A percentile compares a stretch with the other conserved stretches of the same genome.
These are phyloP conservation scores for Tenthredo livida DNA, from an alignment of 2,888 invertebrate genomes.

Conservation along the genomic window DNA sequence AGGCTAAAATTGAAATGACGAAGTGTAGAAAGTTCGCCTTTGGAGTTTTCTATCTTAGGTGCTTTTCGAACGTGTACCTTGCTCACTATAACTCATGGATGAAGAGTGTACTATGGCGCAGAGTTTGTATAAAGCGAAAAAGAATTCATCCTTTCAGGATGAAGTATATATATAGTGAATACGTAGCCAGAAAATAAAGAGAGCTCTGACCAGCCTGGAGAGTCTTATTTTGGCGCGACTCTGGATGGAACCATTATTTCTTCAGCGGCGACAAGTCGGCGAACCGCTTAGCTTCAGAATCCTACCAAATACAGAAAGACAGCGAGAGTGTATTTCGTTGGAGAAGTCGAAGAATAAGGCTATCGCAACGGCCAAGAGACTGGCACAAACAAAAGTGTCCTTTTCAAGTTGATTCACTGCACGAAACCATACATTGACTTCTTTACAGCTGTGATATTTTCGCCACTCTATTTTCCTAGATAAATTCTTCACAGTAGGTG, in stretches of 20 bases:
- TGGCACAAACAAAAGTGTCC: conserved; percentile 37
- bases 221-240: conserved; percentile 72
- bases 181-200: conserved; percentile 64
- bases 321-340: conserved; percentile 44
- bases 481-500: conserved; percentile 21
- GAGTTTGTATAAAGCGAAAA: conserved; percentile 41
- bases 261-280: conserved; percentile 69
- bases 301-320: conserved; percentile 48
- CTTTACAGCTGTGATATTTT: conserved; percentile 9
- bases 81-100: conserved; percentile 9
- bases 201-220: conserved; percentile 63
- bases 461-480: conserved; percentile 18
- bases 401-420: conserved; percentile 46
- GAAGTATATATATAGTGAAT: conserved; percentile 61
- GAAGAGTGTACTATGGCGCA: not conserved
- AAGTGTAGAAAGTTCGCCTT: not conserved
- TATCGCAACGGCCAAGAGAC: conserved; percentile 42
- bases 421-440: conserved; percentile 14
- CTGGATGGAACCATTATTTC: conserved; percentile 70
- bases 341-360: conserved; percentile 41
- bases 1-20: not conserved
- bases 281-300: conserved; percentile 47
- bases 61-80: not conserved
- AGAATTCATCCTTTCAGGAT: conserved; percentile 69
- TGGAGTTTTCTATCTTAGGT: conserved; percentile 17